Base-by-base conservation (phyloP, 1,140 invertebrate species). In the Antheraea mylitta region DNA sequence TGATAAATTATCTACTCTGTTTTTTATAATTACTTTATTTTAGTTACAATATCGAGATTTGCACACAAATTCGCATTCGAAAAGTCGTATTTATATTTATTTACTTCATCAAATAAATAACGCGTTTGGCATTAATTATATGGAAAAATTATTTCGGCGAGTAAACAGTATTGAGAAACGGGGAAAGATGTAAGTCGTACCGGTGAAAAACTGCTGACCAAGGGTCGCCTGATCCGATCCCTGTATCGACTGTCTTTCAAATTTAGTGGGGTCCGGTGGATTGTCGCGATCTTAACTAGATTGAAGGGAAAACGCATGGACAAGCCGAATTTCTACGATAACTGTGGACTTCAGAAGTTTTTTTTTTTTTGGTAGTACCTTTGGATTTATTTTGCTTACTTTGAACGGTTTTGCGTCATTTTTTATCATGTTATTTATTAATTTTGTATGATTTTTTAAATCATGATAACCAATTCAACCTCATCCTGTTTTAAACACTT, bases 271-370 rank as follows among this genome's bases (percentile, higher is more conserved):
- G 58, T 61, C 16, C 62, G 58, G 45, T 36, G 72, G 65, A 73
- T 73, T 70, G 68, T 74, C 68, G 68, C 68, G 72, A 70, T 74
- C 67, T 66, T 67, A 66, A 42, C 60, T 61, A 74, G 66, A 72
- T 75, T 72, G 74, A 70, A 66, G 66, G 70, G 53, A 61, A 16
- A 45, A 67, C 18, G 64, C 71, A 64, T 66, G 53, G 42, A 48
- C 38, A 42, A 10, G 45, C 22, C 16, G 42, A 13, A 48, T 36
- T 58, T 37, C 22, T 48, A 66, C 60, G 37, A 19, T 58, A 64
- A 69, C 63, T 69, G 10, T 67, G 69, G 37, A 72, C 45, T 53
- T 53, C 11, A 42, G 5, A 22, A 19, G 30, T 11, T 22, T 11
- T 30, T 61, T 8, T 61, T 22, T 0, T 22, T 61, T 30, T 30